Percentiles rank a stretch among this genome's conserved stretches.
These are phyloP conservation scores for Plagiodera versicolora DNA, from an alignment of 2,888 invertebrate species.

Conservation along the genomic window DNA sequence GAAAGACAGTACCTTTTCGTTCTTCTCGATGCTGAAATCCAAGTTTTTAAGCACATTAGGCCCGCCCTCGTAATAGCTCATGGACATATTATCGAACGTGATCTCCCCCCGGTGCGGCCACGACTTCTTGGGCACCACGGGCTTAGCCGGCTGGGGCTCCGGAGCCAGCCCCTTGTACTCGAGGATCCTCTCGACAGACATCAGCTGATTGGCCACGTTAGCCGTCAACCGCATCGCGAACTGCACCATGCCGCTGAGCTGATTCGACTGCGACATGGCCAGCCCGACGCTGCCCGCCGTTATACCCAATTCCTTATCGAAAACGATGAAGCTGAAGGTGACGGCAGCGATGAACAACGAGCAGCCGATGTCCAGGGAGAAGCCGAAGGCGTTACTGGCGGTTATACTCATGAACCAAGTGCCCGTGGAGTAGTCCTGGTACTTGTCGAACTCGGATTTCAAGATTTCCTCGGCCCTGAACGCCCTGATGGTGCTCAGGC, in stretches of 20 bases:
- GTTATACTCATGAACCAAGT: conserved; percentile 69
- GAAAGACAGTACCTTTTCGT: conserved; percentile 75
- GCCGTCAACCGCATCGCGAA: conserved; percentile 86
- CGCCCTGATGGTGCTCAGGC: conserved; percentile 79
- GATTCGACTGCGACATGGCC: conserved; percentile 66
- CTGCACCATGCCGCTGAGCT: conserved; percentile 63
- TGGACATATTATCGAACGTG: conserved; percentile 62
- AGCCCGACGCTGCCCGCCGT: conserved; percentile 56
- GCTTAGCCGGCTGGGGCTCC: conserved; percentile 59
- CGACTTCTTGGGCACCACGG: conserved; percentile 58
- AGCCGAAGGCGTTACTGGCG: conserved; percentile 67
- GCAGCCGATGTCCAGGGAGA: conserved; percentile 66
- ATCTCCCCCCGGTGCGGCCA: conserved; percentile 74
- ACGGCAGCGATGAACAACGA: conserved; percentile 65
- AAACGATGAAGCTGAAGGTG: conserved; percentile 66
- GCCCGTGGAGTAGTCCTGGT: conserved; percentile 67
- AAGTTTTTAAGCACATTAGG: conserved; percentile 72
- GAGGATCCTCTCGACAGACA: conserved; percentile 80
- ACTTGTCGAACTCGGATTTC: conserved; percentile 58
- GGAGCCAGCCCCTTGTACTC: conserved; percentile 73
- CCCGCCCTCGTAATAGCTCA: conserved; percentile 67
- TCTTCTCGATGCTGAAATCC: conserved; percentile 67
- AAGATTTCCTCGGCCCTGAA: conserved; percentile 70
- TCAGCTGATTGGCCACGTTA: conserved; percentile 75
- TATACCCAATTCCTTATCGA: conserved; percentile 48